phyloP scores from a whole-genome alignment of 2,113 vertebrate genomes.

The Stigmatopora nigra region DNA sequence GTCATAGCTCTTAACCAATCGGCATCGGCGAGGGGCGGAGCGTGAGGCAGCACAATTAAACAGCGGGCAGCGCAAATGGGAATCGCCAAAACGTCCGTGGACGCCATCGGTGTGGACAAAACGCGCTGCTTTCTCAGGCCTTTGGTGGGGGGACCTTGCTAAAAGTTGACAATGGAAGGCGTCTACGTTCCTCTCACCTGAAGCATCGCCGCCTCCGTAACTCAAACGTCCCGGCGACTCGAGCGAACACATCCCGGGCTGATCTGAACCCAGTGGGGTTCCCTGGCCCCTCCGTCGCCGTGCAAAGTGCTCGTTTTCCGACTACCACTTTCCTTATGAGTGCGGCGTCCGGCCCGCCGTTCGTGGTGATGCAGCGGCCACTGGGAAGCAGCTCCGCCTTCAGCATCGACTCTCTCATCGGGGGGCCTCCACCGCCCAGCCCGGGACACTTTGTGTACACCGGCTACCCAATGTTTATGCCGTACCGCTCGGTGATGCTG shows the following conservation, averaged over 20 bases:
- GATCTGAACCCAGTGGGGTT: neutral
- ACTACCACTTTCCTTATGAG: slow-evolving; percentile 71
- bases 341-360: slow-evolving; percentile 79
- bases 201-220: neutral
- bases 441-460: slow-evolving; percentile 89
- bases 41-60: slow-evolving; percentile 75
- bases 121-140: no score
- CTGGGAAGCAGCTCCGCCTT: slow-evolving; percentile 89
- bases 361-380: slow-evolving; percentile 95
- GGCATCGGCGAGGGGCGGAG: slow-evolving; percentile 51
- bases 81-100: slow-evolving; percentile 63
- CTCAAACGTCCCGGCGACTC: slow-evolving; percentile 15
- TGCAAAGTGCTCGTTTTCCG: slow-evolving; percentile 12
- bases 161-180: slow-evolving; percentile 33
- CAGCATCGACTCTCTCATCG: slow-evolving; percentile 94
- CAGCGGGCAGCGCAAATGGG: slow-evolving; percentile 81
- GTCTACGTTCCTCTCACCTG: neutral
- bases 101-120: neutral
- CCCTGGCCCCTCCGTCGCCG: neutral
- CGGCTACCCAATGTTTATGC: slow-evolving; percentile 96
- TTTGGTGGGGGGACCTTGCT: neutral
- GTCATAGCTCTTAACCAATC: slow-evolving; percentile 52
- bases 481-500: slow-evolving; percentile 87
- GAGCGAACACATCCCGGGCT: neutral
- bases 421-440: slow-evolving; percentile 82